Conservation (phyloP, 2,113 vertebrate species). For the Tetrao urogallus region DNA sequence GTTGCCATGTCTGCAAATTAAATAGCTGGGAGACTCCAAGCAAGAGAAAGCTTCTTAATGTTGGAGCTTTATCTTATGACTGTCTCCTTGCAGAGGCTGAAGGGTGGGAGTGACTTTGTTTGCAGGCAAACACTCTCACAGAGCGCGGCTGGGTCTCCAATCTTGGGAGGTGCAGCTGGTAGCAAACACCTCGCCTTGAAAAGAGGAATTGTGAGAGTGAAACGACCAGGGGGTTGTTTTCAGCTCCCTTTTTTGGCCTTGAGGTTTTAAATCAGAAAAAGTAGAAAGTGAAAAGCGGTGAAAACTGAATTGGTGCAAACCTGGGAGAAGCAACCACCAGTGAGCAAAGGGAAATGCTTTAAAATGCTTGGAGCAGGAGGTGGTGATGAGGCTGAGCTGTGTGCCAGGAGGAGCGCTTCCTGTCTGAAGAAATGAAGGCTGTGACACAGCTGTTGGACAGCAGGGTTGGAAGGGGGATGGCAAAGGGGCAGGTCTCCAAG, state of each 20-base stretch:
- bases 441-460: not conserved
- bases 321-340: not conserved
- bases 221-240: not conserved
- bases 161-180: not conserved
- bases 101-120: not conserved
- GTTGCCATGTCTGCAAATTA: rapidly evolving
- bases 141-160: not conserved
- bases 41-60: not conserved
- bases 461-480: not conserved
- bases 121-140: not conserved
- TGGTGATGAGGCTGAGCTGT: rapidly evolving
- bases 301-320: not conserved
- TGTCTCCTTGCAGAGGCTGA: not conserved
- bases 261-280: not conserved
- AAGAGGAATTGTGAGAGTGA: not conserved
- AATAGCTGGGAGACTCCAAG: not conserved
- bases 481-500: not conserved
- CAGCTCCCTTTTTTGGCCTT: rapidly evolving
- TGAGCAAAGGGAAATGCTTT: rapidly evolving
- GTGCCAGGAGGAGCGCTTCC: not conserved
- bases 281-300: not conserved
- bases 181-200: not conserved
- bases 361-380: rapidly evolving
- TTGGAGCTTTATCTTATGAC: not conserved
- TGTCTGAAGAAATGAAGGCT: not conserved